Evolutionary conservation across 2,888 invertebrate species (phyloP).

Genomic region (Phasia obesa): DNA sequence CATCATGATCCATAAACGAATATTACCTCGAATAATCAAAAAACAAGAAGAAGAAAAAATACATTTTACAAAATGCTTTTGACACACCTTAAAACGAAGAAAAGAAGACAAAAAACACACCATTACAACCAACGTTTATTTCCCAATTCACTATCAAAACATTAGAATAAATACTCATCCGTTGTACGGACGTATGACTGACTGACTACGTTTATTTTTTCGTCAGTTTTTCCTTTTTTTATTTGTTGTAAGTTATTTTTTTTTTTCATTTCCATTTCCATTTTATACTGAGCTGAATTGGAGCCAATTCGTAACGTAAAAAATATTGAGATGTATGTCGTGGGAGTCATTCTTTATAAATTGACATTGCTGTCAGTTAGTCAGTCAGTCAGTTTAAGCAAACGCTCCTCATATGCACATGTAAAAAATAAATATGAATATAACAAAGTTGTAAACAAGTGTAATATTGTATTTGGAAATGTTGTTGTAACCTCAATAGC

Average conservation of each 20-base stretch:
- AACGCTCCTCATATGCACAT: neutral
- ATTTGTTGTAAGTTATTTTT: neutral
- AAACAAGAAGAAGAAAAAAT: slow-evolving; percentile 10
- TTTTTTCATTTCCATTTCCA: neutral
- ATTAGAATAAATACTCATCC: slow-evolving; percentile 59
- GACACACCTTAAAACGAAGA: slow-evolving; percentile 55
- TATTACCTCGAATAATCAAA: slow-evolving; percentile 37
- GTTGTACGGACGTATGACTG: slow-evolving; percentile 9
- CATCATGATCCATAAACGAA: slow-evolving; percentile 58
- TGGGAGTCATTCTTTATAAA: slow-evolving; percentile 63
- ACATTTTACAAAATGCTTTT: slow-evolving; percentile 48
- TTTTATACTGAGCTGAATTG: slow-evolving; percentile 21
- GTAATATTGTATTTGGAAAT: slow-evolving; percentile 39
- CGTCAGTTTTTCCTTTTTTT: slow-evolving; percentile 6
- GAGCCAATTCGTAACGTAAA: slow-evolving; percentile 35
- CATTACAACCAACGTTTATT: slow-evolving; percentile 48
- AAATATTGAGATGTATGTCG: slow-evolving; percentile 53
- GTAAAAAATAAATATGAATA: slow-evolving; percentile 20
- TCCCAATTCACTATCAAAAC: slow-evolving; percentile 56
- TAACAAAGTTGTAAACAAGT: slow-evolving; percentile 53
- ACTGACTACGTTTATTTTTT: neutral
- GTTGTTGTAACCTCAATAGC: slow-evolving; percentile 57
- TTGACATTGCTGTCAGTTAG: slow-evolving; percentile 54
- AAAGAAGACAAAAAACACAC: slow-evolving; percentile 8
- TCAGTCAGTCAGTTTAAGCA: slow-evolving; percentile 18